These are phyloP conservation scores for Barypeithes pellucidus DNA, from an alignment of 2,888 invertebrate genomes.

Conservation along the genomic window DNA sequence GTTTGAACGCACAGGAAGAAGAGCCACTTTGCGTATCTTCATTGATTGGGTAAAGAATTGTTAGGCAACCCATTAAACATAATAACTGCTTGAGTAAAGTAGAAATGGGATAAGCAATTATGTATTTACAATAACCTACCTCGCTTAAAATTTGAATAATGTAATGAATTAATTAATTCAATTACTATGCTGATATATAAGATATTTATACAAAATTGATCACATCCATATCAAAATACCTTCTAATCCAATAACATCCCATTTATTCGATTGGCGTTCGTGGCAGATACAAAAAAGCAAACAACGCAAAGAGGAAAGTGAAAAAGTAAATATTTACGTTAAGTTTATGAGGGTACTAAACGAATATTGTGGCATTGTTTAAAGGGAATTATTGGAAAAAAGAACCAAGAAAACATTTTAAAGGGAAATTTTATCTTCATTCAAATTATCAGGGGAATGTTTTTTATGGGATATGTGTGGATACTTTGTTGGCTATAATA, in stretches of 20 bases:
- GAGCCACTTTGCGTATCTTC: too few species aligned
- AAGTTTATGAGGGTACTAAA: conserved; percentile 22
- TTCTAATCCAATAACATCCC: conserved; percentile 19
- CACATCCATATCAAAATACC: conserved; percentile 4
- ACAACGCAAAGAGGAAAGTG: conserved; percentile 22
- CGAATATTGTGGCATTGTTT: conserved; percentile 19
- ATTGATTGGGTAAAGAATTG: too few species aligned
- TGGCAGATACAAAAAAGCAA: conserved; percentile 11
- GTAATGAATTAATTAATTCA: too few species aligned
- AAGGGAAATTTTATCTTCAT: conserved; percentile 19
- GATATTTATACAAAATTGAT: conserved; percentile 12
- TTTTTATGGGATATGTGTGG: conserved; percentile 12
- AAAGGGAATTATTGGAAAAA: conserved; percentile 2
- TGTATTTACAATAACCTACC: too few species aligned
- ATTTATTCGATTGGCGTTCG: conserved; percentile 3
- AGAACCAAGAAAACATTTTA: conserved; percentile 15
- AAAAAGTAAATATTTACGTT: conserved; percentile 26
- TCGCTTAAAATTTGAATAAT: too few species aligned
- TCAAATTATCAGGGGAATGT: conserved; percentile 9
- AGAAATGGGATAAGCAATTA: too few species aligned
- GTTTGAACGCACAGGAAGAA: too few species aligned
- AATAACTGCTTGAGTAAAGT: too few species aligned
- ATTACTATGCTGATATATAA: neutral
- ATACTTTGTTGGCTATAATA: conserved; percentile 5
- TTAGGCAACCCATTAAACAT: too few species aligned